Percentiles rank a stretch among this genome's conserved stretches.
Evolutionary conservation across 2,797 vertebrate genomes (phyloP).

Genomic region (Geotrypetes seraphini): DNA sequence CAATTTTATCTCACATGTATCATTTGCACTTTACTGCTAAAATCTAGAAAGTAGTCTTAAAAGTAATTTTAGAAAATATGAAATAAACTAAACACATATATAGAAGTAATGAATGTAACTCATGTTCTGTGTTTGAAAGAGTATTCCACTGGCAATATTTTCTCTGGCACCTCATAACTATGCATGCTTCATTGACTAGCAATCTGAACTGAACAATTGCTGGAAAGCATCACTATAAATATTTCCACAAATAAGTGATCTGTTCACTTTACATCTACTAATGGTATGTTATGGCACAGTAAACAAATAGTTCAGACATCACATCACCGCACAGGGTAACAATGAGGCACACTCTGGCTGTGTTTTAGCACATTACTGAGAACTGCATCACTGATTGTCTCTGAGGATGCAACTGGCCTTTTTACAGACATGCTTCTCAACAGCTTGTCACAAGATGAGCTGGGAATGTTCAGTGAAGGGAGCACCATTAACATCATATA

Average conservation of each 20-base stretch:
- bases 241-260: slow-evolving; percentile 45
- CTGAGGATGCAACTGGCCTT: slow-evolving; percentile 40
- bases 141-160: slow-evolving; percentile 29
- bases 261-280: slow-evolving; percentile 39
- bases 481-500: slow-evolving; percentile 27
- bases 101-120: no score
- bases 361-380: slow-evolving; percentile 12
- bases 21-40: no score
- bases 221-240: slow-evolving; percentile 42
- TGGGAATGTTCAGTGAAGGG: slow-evolving; percentile 26
- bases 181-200: slow-evolving; percentile 31
- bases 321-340: slow-evolving; percentile 28
- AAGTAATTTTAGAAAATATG: no score
- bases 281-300: slow-evolving; percentile 34
- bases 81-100: no score
- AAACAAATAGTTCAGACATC: slow-evolving; percentile 44
- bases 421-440: slow-evolving; percentile 40
- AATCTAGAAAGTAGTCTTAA: no score
- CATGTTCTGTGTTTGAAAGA: no score
- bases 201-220: slow-evolving; percentile 34
- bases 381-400: slow-evolving; percentile 30
- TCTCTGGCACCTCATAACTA: slow-evolving; percentile 31
- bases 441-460: slow-evolving; percentile 34
- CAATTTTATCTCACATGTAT: no score
- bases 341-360: slow-evolving; percentile 17